Base-by-base conservation (phyloP, 2,113 vertebrate genomes). In the Osmerus eperlanus region DNA sequence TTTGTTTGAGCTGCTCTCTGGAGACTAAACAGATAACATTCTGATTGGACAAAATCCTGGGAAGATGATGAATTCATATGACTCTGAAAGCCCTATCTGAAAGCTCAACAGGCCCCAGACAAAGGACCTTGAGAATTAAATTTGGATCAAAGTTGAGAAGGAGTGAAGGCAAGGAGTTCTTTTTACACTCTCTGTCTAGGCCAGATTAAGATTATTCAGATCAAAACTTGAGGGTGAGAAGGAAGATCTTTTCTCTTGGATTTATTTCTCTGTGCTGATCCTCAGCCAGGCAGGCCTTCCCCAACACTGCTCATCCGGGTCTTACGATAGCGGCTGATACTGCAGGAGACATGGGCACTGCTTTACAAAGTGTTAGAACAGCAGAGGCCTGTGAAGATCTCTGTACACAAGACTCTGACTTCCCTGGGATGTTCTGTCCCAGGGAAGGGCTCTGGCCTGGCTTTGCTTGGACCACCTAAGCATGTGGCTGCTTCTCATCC, bases 131-230 rank as follows among this genome's bases (percentile, higher is more conserved):
- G 71, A 0, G 52, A 82, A 77, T 79, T 83, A 82, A 77, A 41
- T 58, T 71, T 47, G 60, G 81, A 87, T 87, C 77, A 88, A 88
- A 88, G 73, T 79, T 79, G 54, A 65, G 73, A 75, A 16, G 77
- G 81, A 77, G 72, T 73, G 65, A 76, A 76, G 77, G 19, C 76
- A 32, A 58, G 21, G 15, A 59, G 73, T 73, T 70, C 0, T 32
- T 74, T 53, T 56, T 53, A n/a, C 18, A 21, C 41, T 51, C 68
- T 70, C 67, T 65, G 15, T 70, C 74, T 73, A 72, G 73, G 55
- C 52, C 51, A 73, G 84, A 82, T 88, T 86, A 85, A 83, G 75
- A 87, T 86, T 83, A 90, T 84, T 87, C 76, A 67, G 72, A 82
- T 85, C 36, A 71, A 78, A 81, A 86, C 51, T 78, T 55, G 74